Base-by-base conservation (phyloP, 2,113 vertebrate genomes). In the Gymnorhina tibicen region DNA sequence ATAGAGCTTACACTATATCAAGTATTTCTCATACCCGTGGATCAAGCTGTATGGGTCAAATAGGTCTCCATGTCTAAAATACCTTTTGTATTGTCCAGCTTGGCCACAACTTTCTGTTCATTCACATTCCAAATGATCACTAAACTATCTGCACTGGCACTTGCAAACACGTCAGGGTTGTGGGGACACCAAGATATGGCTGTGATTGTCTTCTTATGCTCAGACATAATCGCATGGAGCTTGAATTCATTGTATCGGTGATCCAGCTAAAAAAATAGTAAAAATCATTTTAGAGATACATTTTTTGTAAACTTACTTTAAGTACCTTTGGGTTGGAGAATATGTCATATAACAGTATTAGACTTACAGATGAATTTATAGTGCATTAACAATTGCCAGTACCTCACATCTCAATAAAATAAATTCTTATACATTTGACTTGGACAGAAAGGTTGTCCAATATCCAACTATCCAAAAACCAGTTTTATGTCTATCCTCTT, bases 151-250 rank as follows among this genome's bases (percentile, higher is more conserved):
- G 98, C 98, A 28, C 99, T 99, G 94, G 99, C 98, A 64, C 99
- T 99, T 22, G 98, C 99, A 95, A 99, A 99, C 77, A 99, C 63
- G 6, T 99, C 99, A 0, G 98, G 98, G 92, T 99, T 99, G 96
- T 99, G 98, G 6, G 99, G 99, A 97, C 99, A 99, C 99, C 99
- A 99, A 16, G 99, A 99, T 95, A 99, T 99, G 26, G 99, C 99
- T 32, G 99, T 99, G 92, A 99, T 99, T 70, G 99, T 99, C 98
- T 99, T 99, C 97, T 99, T 99, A 96, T 99, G 99, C 87, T 99
- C 99, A 33, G 99, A 99, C 99, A 99, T 99, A 97, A 99, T 99
- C 35, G 99, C 98, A 16, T 97, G 97, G 86, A 99, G 97, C 89
- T 99, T 99, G 97, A 99, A 99, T 94, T 99, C 99, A 96, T 99